Evolutionary conservation across 2,113 vertebrate genomes (phyloP).

Genomic region (Istiophorus platypterus): DNA sequence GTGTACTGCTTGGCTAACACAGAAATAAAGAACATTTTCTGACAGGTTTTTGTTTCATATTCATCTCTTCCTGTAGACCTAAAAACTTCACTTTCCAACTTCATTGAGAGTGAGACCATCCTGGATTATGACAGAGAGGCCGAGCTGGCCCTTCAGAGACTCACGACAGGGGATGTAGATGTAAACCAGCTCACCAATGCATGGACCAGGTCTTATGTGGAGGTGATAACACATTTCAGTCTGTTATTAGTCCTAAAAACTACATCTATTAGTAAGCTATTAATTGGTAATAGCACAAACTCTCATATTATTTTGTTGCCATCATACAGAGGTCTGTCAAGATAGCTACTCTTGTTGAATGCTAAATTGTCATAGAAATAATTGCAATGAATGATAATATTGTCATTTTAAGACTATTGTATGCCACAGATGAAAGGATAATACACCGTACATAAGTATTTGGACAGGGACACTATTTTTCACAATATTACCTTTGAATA

Average conservation of each 20-base stretch:
- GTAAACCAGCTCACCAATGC: constrained; percentile 87
- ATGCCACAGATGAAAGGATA: too few species aligned
- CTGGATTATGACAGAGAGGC: constrained; percentile 90
- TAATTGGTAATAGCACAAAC: background rate
- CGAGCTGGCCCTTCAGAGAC: constrained; percentile 89
- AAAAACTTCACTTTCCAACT: constrained; percentile 87
- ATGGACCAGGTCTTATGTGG: constrained; percentile 92
- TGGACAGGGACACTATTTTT: too few species aligned
- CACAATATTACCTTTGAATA: too few species aligned
- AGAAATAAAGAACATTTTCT: background rate
- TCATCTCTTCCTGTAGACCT: constrained; percentile 83
- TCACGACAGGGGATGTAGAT: constrained; percentile 87
- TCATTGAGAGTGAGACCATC: constrained; percentile 90
- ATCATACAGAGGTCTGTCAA: too few species aligned
- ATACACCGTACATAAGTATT: too few species aligned
- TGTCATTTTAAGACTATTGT: too few species aligned
- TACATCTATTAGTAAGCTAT: too few species aligned
- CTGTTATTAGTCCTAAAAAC: background rate
- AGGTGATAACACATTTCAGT: constrained; percentile 82
- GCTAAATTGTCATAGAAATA: too few species aligned
- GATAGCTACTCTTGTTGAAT: too few species aligned
- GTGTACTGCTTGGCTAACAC: background rate
- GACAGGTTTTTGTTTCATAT: background rate
- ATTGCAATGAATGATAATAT: too few species aligned
- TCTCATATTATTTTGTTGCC: background rate